Conservation (phyloP, 2,797 vertebrate species). For the Apogon hyalosoma region DNA sequence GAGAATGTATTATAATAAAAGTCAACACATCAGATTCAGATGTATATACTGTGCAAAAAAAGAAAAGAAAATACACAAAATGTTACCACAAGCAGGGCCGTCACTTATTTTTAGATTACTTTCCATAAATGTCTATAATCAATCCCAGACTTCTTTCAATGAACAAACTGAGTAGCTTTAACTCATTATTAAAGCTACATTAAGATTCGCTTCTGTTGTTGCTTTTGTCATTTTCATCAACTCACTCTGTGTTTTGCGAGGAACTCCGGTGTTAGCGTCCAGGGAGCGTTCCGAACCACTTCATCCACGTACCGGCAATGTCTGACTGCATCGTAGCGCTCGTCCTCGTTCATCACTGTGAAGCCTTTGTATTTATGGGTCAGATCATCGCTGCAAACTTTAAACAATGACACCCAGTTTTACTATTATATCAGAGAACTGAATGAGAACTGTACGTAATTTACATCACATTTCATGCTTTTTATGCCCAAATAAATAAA, state of each 20-base stretch:
- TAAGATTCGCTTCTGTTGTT: no score
- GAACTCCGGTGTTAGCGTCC: conserved; percentile 96
- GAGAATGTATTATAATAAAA: conserved; percentile 35
- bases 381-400: conserved; percentile 98
- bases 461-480: no score
- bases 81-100: no score
- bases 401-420: no score
- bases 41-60: background rate
- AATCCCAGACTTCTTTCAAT: background rate
- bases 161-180: background rate
- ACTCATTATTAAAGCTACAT: conserved; percentile 1
- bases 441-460: no score
- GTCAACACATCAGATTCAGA: conserved; percentile 48
- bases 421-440: no score
- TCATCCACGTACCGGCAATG: conserved; percentile 99
- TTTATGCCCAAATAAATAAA: no score
- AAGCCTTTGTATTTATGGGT: conserved; percentile 99
- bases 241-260: conserved; percentile 96
- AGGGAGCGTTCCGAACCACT: conserved; percentile 95
- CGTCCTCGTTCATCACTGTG: conserved; percentile 97
- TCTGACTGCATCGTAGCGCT: conserved; percentile 95
- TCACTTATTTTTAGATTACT: background rate
- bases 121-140: background rate
- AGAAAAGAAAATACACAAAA: no score
- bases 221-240: background rate